Percentiles rank a stretch among this genome's conserved stretches.
Conservation (phyloP, 2,113 vertebrate species). For the Cisticola juncidis region DNA sequence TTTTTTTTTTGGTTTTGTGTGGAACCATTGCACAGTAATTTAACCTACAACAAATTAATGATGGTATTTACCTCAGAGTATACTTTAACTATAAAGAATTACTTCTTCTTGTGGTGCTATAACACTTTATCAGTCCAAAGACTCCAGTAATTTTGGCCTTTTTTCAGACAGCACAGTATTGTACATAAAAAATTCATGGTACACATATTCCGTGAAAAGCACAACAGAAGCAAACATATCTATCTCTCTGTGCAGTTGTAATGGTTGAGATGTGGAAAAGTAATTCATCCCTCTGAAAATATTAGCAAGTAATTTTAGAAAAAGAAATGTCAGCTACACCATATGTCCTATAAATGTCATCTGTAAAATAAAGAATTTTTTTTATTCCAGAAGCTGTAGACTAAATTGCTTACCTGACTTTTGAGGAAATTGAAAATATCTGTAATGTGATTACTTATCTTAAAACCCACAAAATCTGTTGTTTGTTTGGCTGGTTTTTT, state of each 20-base stretch:
- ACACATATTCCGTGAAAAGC: background rate
- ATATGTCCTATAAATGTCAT: background rate
- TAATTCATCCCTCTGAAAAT: conserved; percentile 28
- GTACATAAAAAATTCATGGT: conserved; percentile 12
- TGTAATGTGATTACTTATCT: background rate
- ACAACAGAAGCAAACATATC: background rate
- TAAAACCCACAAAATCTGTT: background rate
- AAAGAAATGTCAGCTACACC: conserved; percentile 1
- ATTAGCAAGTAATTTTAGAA: background rate
- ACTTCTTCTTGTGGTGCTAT: background rate
- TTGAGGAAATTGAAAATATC: background rate
- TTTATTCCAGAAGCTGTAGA: background rate
- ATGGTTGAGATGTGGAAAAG: background rate
- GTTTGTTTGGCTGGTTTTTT: background rate
- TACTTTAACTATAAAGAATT: background rate
- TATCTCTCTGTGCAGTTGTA: background rate
- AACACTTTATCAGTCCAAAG: background rate
- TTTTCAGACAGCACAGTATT: background rate
- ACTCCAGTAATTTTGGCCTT: background rate
- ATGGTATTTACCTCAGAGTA: background rate
- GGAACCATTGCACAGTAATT: background rate
- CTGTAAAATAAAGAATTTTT: background rate
- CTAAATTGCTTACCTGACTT: background rate
- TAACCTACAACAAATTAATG: background rate
- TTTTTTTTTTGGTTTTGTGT: background rate